phyloP scores from a whole-genome alignment of 2,113 vertebrate genomes.

The Melierax canorus region DNA sequence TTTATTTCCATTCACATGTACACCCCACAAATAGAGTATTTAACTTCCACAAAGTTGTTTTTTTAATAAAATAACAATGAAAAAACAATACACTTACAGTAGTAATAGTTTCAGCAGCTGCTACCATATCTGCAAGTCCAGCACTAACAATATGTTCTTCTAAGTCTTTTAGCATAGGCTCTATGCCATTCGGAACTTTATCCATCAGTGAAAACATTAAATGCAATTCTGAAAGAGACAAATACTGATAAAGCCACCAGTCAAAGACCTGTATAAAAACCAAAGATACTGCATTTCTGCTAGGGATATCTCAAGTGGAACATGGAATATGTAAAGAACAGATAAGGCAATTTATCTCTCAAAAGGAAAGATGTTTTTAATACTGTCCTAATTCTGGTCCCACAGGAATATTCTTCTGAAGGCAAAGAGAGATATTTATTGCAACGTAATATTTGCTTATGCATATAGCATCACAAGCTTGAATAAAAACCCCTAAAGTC shows the following conservation, averaged over 20 bases:
- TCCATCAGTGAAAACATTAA: slow-evolving; percentile 99
- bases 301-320: not conserved
- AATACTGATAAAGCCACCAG: slow-evolving; percentile 40
- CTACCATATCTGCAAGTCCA: slow-evolving; percentile 98
- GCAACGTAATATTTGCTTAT: not conserved
- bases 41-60: not conserved
- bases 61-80: not conserved
- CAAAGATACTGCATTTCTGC: not conserved
- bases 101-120: slow-evolving; percentile 96
- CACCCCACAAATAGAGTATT: not conserved
- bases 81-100: slow-evolving; percentile 81
- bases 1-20: not conserved
- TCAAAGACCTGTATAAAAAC: not conserved
- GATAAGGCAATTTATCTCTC: not conserved
- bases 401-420: not conserved
- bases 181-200: slow-evolving; percentile 96
- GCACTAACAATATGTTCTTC: slow-evolving; percentile 99
- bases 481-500: not conserved
- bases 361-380: not conserved
- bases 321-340: not conserved
- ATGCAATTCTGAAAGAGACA: slow-evolving; percentile 84
- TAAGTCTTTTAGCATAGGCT: slow-evolving; percentile 97
- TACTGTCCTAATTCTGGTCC: not conserved
- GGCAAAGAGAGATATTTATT: not conserved
- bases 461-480: not conserved